Base-by-base conservation (phyloP, 2,113 vertebrate genomes). In the Xenus cinereus region DNA sequence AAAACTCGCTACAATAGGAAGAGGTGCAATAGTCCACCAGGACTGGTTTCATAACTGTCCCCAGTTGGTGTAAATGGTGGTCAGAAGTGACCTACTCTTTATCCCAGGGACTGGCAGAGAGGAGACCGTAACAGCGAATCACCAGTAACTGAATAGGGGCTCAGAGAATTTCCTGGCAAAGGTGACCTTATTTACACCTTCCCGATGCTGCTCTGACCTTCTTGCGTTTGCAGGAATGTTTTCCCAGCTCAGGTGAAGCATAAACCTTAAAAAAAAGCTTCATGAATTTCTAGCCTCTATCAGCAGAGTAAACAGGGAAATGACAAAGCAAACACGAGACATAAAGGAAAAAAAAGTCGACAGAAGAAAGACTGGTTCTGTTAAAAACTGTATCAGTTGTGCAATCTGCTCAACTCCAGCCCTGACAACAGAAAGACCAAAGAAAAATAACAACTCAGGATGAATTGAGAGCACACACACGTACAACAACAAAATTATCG, bases 41-140 rank as follows among this genome's bases (percentile, higher is more conserved):
- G n/a, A 66, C 6, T 0, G 0, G 23, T 56, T 60, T 39, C 6
- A 1, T 23, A 79, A 62, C 7, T 11, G 26, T n/a, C 5, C 6
- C 2, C 41, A 71, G 39, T 30, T 33, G 68, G 35, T 6, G 3
- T 57, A 73, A 54, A 43, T 5, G 26, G 39, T 54, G 50, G 33
- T 53, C 80, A 93, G 35, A 32, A 56, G 7, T 12, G 37, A 84
- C n/a, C 68, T 51, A 12, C 30, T 68, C 67, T 53, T 88, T 64
- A 74, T 33, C 18, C 7, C 8, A 74, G 10, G 18, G 21, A 66
- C 43, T 76, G 37, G 67, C 4, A 53, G 73, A 71, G 24, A 68
- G 35, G 14, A 77, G 54, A 59, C 73, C 37, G 33, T 10, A 56
- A 57, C 26, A 60, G 48, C 9, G 4, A 74, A 57, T 41, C 69